Conservation (phyloP, 2,113 vertebrate species). For the Cygnus buccinator region DNA sequence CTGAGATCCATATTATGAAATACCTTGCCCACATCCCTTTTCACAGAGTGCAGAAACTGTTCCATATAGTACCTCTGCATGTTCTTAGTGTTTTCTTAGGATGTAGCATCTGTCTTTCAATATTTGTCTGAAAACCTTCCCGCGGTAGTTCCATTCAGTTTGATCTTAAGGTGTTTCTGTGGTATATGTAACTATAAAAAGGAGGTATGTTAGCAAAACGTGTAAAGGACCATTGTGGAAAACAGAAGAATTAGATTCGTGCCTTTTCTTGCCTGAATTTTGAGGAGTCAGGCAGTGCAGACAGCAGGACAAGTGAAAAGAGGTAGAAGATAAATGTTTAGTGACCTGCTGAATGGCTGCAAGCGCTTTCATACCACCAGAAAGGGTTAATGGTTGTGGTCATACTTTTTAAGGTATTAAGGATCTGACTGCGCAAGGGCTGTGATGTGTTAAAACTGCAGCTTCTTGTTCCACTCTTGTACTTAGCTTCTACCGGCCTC, state of each 20-base stretch:
- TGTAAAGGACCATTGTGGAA: accelerated
- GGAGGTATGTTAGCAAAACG: not conserved
- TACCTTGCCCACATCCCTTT: not conserved
- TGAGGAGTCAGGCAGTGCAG: not conserved
- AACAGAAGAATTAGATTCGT: not conserved
- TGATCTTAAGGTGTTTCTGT: not conserved
- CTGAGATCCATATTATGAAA: accelerated
- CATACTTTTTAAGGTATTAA: not conserved
- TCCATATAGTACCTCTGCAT: accelerated
- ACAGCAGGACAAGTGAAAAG: not conserved
- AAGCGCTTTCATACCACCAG: not conserved
- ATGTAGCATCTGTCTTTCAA: not conserved
- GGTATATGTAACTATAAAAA: not conserved
- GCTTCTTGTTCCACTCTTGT: not conserved
- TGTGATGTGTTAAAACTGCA: not conserved
- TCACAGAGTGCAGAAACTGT: not conserved
- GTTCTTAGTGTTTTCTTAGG: not conserved
- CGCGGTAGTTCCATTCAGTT: not conserved
- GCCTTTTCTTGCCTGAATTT: not conserved
- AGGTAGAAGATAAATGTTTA: not conserved
- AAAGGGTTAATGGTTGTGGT: not conserved
- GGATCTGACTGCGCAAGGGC: not conserved
- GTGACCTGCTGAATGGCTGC: not conserved
- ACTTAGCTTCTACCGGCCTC: not conserved
- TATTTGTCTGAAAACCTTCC: not conserved